Conservation (phyloP, 2,797 vertebrate species). For the Mus spretus region DNA sequence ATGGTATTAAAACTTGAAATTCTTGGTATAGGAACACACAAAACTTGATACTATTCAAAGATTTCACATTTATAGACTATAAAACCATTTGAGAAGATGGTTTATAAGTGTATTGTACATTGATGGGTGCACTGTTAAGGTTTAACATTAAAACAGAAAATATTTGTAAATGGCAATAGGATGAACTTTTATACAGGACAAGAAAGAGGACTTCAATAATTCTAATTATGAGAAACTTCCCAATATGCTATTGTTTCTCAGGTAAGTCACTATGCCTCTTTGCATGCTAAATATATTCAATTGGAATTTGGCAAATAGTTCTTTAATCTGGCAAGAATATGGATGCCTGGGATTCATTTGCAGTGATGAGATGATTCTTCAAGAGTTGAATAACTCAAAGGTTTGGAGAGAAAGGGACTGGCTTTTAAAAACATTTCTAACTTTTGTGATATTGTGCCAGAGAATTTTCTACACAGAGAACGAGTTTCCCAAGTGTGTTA, state of each 20-base stretch:
- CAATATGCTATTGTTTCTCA: slow-evolving; percentile 71
- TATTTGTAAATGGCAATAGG: slow-evolving; percentile 44
- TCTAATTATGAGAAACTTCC: slow-evolving; percentile 60
- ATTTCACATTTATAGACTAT: neutral
- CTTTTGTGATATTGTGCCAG: neutral
- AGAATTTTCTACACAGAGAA: neutral
- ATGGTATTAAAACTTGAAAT: slow-evolving; percentile 63
- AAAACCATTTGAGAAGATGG: neutral
- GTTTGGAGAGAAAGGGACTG: neutral
- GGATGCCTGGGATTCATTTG: slow-evolving; percentile 72
- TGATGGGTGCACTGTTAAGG: neutral
- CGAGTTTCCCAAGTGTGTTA: neutral
- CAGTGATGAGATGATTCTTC: slow-evolving; percentile 78
- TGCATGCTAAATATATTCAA: slow-evolving; percentile 68
- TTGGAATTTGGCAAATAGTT: slow-evolving; percentile 77
- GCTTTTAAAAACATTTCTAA: neutral
- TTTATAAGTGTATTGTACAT: slow-evolving; percentile 65
- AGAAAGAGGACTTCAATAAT: slow-evolving; percentile 58
- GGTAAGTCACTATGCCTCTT: slow-evolving; percentile 72
- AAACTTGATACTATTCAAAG: slow-evolving; percentile 61
- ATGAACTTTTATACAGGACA: slow-evolving; percentile 56
- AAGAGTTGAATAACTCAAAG: slow-evolving; percentile 82
- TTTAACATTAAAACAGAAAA: neutral
- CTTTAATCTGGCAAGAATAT: slow-evolving; percentile 58
- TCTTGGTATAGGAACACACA: neutral